Evolutionary conservation across 2,797 vertebrate genomes (phyloP).

Genomic region (Phylloscopus collybita): DNA sequence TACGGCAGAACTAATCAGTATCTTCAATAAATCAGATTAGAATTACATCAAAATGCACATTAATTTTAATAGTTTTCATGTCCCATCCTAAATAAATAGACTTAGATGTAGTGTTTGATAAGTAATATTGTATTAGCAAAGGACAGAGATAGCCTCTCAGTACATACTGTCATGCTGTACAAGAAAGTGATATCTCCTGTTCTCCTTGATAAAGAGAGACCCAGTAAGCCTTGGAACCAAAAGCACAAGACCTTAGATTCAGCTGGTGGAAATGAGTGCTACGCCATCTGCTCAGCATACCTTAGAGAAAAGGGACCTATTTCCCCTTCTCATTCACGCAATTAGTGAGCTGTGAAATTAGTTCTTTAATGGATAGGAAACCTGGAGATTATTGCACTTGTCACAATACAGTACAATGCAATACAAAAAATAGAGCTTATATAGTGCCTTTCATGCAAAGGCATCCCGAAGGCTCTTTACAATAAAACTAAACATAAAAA

Average conservation of each 20-base stretch:
- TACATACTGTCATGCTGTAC: background rate
- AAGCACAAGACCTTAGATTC: constrained; percentile 11
- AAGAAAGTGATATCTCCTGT: constrained; percentile 8
- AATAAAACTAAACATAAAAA: constrained; percentile 71
- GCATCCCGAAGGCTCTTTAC: constrained; percentile 60
- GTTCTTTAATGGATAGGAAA: constrained; percentile 77
- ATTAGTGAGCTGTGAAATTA: constrained; percentile 83
- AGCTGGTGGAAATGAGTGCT: constrained; percentile 39
- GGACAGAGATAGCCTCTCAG: background rate
- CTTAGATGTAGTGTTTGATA: background rate
- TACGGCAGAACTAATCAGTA: background rate
- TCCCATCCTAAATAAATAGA: constrained; percentile 16
- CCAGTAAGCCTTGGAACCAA: constrained; percentile 11
- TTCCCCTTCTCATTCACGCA: constrained; percentile 72
- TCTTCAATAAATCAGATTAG: constrained; percentile 63
- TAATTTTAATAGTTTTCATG: constrained; percentile 25
- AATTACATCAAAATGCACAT: constrained; percentile 27
- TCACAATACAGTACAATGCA: constrained; percentile 65
- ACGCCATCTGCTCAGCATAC: constrained; percentile 69
- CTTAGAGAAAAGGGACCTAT: constrained; percentile 69
- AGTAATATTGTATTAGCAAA: background rate
- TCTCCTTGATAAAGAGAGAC: background rate
- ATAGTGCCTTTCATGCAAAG: constrained; percentile 67
- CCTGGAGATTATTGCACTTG: constrained; percentile 70
- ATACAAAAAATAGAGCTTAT: constrained; percentile 63